Conservation (phyloP, 2,113 vertebrate genomes). For the Siphamia tubifer region DNA sequence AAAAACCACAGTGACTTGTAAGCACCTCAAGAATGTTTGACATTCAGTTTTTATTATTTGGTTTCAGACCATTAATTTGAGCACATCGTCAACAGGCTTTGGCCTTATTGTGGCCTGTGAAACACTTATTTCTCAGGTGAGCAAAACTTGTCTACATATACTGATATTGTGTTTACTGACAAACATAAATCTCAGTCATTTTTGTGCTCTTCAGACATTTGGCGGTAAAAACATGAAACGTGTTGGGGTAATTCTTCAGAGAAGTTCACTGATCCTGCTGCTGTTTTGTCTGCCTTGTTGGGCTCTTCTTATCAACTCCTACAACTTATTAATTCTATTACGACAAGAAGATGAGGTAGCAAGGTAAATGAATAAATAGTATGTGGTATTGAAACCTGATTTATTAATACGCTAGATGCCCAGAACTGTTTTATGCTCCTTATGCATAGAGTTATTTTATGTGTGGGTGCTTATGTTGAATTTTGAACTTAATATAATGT, state of each 20-base stretch:
- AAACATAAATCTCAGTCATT: background rate
- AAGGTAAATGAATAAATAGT: conserved; percentile 76
- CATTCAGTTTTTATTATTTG: background rate
- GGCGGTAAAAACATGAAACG: conserved; percentile 89
- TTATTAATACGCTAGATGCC: background rate
- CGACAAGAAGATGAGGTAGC: conserved; percentile 85
- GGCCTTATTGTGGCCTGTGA: conserved; percentile 89
- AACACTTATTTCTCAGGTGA: conserved; percentile 94
- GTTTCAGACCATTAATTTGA: conserved; percentile 84
- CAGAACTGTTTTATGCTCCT: too few relatives aligned
- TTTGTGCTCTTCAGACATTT: conserved; percentile 79
- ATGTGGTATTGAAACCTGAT: background rate
- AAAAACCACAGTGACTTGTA: too few relatives aligned
- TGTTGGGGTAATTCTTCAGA: conserved; percentile 90
- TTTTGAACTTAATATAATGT: too few relatives aligned
- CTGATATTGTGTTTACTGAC: background rate
- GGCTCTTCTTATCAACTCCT: conserved; percentile 88
- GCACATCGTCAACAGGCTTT: conserved; percentile 81
- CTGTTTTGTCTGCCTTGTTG: conserved; percentile 92
- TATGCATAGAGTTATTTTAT: too few relatives aligned
- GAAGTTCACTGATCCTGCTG: conserved; percentile 84
- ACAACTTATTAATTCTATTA: conserved; percentile 82
- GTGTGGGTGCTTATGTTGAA: too few relatives aligned
- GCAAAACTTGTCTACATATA: background rate
- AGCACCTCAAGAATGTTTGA: too few relatives aligned